Evolutionary conservation across 2,888 invertebrate genomes (phyloP).

Genomic region (Lamproptera curius): DNA sequence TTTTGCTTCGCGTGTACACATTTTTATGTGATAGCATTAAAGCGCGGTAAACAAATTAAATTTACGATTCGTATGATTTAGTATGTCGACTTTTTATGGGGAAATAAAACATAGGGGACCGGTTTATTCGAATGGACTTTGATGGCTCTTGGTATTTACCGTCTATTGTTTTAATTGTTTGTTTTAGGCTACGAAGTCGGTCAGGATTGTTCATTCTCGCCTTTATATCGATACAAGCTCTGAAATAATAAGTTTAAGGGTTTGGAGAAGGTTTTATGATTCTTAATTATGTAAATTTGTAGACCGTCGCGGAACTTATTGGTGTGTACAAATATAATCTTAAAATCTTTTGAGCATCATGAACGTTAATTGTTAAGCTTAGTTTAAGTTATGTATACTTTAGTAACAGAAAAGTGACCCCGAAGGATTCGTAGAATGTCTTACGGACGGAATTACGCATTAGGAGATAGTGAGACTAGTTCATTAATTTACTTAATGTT

Average conservation of each 20-base stretch:
- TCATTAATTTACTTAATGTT: too few species aligned
- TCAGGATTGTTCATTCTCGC: background rate
- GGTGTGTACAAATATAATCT: too few species aligned
- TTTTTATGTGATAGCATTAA: background rate
- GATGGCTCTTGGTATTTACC: background rate
- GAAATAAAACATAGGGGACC: conserved; percentile 14
- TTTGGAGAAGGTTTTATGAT: background rate
- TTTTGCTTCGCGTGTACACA: background rate
- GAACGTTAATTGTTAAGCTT: too few species aligned
- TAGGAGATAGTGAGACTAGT: too few species aligned
- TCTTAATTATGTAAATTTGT: background rate
- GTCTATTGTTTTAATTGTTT: background rate
- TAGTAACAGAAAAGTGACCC: too few species aligned
- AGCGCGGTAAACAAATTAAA: conserved; percentile 13
- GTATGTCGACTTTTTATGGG: conserved; percentile 13
- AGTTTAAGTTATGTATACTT: too few species aligned
- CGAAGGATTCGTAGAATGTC: too few species aligned
- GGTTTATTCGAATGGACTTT: conserved; percentile 17
- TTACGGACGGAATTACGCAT: too few species aligned
- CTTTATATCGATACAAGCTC: background rate
- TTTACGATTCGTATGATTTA: background rate
- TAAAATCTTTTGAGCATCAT: too few species aligned
- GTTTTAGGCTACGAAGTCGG: background rate
- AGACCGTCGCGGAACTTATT: background rate
- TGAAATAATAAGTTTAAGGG: background rate